Base-by-base conservation (phyloP, 2,113 vertebrate genomes). In the Aspiorhynchus laticeps region DNA sequence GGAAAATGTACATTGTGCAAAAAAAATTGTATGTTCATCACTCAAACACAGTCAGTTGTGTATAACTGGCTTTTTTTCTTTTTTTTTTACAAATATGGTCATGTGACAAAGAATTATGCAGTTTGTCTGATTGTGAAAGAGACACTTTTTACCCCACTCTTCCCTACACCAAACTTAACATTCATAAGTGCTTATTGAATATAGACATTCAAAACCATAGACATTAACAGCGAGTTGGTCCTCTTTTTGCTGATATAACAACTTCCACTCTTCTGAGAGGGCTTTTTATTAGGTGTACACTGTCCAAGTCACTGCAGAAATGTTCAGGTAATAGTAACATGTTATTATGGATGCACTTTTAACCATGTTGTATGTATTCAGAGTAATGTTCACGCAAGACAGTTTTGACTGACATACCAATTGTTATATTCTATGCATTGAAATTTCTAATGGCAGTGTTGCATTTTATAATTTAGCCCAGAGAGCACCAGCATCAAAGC, bases 201-300 rank as follows among this genome's bases (percentile, higher is more conserved):
- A 26, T 75, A 5, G 1, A 73, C 8, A 11, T 24, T 43, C 21
- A 74, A 41, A 74, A 46, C n/a, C 41, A 75, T 43, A 24, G 10
- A n/a, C 36, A 43, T 75, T 43, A 74, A 14, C 3, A 46, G 38
- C 38, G 33, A 73, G 17, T 12, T 73, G 69, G 11, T 46, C 5
- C 38, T 26, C 24, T 46, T n/a, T 41, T 75, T 75, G n/a, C 73
- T 15, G 73, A 15, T 75, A 26, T 71, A 71, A 71, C 67, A 71
- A 2, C 15, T 15, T 75, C 24, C 38, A 3, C 24, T 75, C 36
- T 75, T 46, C 41, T 26, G 24, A 43, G 2, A 73, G 33, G 5
- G 73, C 73, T 43, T n/a, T 46, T n/a, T 41, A 26, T n/a, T 26
- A 43, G 38, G 1, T n/a, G 2, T n/a, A 43, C 10, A 43, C 28